These are phyloP conservation scores for Drosophila littoralis DNA, from an alignment of 1,140 invertebrate genomes.

Conservation along the genomic window DNA sequence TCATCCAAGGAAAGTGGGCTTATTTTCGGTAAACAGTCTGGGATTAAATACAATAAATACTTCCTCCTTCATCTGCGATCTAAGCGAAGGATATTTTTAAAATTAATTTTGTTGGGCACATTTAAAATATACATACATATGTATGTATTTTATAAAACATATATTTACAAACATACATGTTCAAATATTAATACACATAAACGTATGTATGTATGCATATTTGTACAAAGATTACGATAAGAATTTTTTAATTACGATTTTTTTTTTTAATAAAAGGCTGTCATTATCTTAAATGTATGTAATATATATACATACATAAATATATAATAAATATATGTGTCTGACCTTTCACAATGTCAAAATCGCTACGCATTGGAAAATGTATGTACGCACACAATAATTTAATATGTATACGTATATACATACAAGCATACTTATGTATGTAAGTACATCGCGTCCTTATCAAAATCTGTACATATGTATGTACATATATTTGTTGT, in stretches of 20 bases:
- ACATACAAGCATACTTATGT: neutral
- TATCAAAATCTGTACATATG: neutral
- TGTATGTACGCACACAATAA: no score
- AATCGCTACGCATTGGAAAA: neutral
- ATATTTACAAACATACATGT: neutral
- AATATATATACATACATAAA: no score
- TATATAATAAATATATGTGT: neutral
- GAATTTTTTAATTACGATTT: neutral
- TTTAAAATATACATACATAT: no score
- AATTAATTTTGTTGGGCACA: no score
- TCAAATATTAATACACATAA: no score
- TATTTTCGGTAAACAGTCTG: no score
- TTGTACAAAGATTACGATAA: neutral
- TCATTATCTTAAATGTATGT: no score
- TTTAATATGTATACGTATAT: neutral
- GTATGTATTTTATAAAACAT: no score
- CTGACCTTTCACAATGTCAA: constrained; percentile 1
- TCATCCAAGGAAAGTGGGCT: no score
- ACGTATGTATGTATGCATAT: neutral
- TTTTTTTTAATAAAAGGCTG: neutral
- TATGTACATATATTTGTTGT: neutral
- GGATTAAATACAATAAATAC: no score
- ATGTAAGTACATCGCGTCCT: neutral
- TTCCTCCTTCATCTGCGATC: no score
- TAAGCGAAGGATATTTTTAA: no score